Evolutionary conservation across 2,113 vertebrate species (phyloP).

Genomic region (Pimephales promelas): DNA sequence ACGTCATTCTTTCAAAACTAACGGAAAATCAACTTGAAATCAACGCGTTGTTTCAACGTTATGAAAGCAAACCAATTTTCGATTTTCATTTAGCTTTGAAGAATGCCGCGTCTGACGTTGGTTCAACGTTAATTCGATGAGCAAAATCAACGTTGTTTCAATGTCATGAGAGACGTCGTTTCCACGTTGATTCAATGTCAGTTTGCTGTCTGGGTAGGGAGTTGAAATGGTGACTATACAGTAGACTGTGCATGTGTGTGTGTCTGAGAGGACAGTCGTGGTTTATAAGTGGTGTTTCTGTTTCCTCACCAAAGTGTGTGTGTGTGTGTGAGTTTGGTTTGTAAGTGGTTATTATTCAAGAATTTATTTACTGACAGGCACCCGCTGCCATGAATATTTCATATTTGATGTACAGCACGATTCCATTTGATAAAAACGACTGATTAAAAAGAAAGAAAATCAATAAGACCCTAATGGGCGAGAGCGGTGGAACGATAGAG

Average conservation of each 20-base stretch:
- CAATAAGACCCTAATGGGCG: slow-evolving; percentile 66
- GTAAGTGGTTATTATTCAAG: slow-evolving; percentile 43
- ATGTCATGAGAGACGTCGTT: too few relatives aligned
- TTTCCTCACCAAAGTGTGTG: background rate
- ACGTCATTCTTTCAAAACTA: too few relatives aligned
- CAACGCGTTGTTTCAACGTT: too few relatives aligned
- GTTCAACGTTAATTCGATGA: too few relatives aligned
- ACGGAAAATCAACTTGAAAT: too few relatives aligned
- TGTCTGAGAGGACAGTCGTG: background rate
- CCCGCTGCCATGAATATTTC: slow-evolving; percentile 53
- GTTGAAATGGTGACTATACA: background rate
- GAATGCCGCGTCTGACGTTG: too few relatives aligned
- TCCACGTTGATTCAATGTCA: too few relatives aligned
- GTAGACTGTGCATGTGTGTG: background rate
- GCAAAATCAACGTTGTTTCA: too few relatives aligned
- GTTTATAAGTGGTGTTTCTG: slow-evolving; percentile 1
- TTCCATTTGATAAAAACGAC: slow-evolving; percentile 31
- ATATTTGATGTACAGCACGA: slow-evolving; percentile 48
- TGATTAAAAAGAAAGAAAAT: slow-evolving; percentile 54
- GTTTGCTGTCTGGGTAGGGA: too few relatives aligned
- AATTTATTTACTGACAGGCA: slow-evolving; percentile 45
- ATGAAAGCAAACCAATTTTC: too few relatives aligned
- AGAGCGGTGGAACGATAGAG: slow-evolving; percentile 66
- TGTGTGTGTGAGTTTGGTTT: slow-evolving; percentile 35
- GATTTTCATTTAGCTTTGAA: too few relatives aligned